Conservation (phyloP, 2,888 invertebrate species). For the Empis stercorea region DNA sequence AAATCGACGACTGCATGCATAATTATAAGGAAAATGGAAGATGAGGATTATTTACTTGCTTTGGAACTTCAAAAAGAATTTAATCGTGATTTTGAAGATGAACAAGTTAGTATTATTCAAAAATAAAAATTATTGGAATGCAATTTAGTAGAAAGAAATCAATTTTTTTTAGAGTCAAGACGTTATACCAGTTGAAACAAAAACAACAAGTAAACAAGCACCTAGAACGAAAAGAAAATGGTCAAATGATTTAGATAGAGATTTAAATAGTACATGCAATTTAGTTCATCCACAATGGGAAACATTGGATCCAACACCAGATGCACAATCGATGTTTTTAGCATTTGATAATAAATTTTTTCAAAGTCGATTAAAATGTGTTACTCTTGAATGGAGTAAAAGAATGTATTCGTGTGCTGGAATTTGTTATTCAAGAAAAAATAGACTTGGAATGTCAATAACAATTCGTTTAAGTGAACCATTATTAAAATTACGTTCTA, state of each 20-base stretch:
- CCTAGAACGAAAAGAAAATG: neutral
- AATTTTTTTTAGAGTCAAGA: neutral
- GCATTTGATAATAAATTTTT: conserved; percentile 83
- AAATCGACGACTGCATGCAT: no score
- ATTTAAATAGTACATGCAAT: conserved; percentile 29
- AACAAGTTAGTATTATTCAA: no score
- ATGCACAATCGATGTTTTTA: conserved; percentile 70
- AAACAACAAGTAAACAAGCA: neutral
- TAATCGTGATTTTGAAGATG: neutral
- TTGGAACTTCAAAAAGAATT: neutral
- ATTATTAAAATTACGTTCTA: conserved; percentile 75
- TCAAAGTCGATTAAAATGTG: conserved; percentile 57
- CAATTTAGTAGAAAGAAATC: no score
- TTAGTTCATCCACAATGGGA: conserved; percentile 46
- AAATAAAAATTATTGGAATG: neutral
- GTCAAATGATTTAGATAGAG: neutral
- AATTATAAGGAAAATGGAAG: neutral
- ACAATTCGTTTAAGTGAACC: conserved; percentile 65
- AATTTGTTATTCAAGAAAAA: conserved; percentile 38
- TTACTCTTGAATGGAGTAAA: conserved; percentile 89
- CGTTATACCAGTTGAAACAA: neutral
- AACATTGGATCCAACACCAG: conserved; percentile 85
- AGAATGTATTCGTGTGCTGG: conserved; percentile 65
- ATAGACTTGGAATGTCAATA: conserved; percentile 22
- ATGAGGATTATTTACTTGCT: neutral